These are phyloP conservation scores for Hippocampus abdominalis DNA, from an alignment of 2,113 vertebrate genomes.

Conservation along the genomic window DNA sequence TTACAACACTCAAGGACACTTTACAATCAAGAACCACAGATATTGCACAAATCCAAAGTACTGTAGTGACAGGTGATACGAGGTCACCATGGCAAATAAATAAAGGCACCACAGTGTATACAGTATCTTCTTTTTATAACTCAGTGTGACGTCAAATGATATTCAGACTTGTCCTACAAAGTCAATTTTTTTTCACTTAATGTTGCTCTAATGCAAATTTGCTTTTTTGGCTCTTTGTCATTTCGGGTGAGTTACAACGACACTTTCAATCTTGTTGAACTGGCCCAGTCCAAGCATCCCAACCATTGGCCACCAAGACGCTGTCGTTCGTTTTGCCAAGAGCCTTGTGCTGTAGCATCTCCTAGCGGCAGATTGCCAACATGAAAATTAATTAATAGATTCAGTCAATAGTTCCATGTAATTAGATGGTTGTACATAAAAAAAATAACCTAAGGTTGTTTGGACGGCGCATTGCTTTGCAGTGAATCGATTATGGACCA, in stretches of 20 bases:
- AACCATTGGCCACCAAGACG: slow-evolving; percentile 8
- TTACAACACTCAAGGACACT: no score
- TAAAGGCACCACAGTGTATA: background rate
- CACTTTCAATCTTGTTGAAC: slow-evolving; percentile 13
- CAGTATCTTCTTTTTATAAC: background rate
- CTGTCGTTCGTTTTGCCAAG: slow-evolving; percentile 35
- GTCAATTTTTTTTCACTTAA: background rate
- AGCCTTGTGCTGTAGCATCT: slow-evolving; percentile 54
- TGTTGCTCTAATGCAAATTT: background rate
- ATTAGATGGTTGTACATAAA: slow-evolving; percentile 44
- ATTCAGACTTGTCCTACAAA: background rate
- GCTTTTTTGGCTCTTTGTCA: background rate
- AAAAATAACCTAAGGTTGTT: slow-evolving; percentile 40
- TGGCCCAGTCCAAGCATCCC: background rate
- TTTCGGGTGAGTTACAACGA: slow-evolving; percentile 1
- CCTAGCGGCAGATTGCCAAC: slow-evolving; percentile 57
- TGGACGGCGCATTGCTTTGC: slow-evolving; percentile 37
- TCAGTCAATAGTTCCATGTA: slow-evolving; percentile 38
- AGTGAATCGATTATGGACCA: background rate
- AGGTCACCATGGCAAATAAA: background rate
- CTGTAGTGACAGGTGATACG: background rate
- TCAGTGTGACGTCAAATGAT: background rate
- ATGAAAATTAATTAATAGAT: slow-evolving; percentile 50
- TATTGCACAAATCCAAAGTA: no score
- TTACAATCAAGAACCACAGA: no score